These are phyloP conservation scores for Esox niger DNA, from an alignment of 2,113 vertebrate species.

Conservation along the genomic window DNA sequence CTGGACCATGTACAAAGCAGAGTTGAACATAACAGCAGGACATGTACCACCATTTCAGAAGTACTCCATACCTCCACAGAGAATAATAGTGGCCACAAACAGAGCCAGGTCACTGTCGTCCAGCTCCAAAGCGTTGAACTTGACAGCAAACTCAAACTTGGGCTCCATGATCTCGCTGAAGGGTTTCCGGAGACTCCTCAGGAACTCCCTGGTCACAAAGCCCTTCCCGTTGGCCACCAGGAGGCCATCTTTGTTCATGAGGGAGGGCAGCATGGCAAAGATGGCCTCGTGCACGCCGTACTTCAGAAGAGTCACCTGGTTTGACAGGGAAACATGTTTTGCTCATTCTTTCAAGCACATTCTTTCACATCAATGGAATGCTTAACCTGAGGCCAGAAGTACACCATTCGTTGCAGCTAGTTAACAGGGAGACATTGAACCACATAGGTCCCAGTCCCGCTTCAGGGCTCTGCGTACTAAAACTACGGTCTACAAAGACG, in stretches of 20 bases:
- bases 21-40: background rate
- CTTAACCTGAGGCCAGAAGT: background rate
- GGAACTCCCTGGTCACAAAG: slow-evolving; percentile 95
- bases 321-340: no score
- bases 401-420: no score
- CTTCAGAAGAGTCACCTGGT: slow-evolving; percentile 90
- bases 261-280: slow-evolving; percentile 96
- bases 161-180: slow-evolving; percentile 97
- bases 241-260: slow-evolving; percentile 98
- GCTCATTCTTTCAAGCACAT: no score
- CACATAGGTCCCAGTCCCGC: no score
- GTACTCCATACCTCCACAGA: slow-evolving; percentile 88
- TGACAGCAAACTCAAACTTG: slow-evolving; percentile 97
- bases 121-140: slow-evolving; percentile 95
- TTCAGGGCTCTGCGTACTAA: no score
- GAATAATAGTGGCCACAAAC: slow-evolving; percentile 96
- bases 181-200: slow-evolving; percentile 93
- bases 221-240: slow-evolving; percentile 93
- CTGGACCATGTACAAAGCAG: background rate
- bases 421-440: background rate
- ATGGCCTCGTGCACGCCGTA: slow-evolving; percentile 97
- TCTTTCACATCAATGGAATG: background rate
- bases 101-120: slow-evolving; percentile 98
- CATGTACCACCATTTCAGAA: background rate
- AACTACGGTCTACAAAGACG: no score